Percentiles rank a stretch among this genome's conserved stretches.
Conservation (phyloP, 2,888 invertebrate genomes). For the Crocallis elinguaria region DNA sequence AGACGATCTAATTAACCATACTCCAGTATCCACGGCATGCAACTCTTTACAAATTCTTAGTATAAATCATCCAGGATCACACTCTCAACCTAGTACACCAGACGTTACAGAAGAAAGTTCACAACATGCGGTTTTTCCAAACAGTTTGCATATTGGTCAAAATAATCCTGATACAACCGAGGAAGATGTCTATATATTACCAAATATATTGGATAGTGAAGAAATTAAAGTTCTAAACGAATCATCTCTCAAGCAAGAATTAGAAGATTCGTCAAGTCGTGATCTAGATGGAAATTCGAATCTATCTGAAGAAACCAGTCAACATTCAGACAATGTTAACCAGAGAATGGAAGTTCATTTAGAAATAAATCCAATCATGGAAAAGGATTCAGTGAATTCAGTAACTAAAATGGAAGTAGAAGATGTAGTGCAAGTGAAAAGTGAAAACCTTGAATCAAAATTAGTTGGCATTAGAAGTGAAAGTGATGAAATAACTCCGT, state of each 20-base stretch:
- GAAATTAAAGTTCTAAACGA: no score
- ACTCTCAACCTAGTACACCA: background rate
- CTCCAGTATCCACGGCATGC: background rate
- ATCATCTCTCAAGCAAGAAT: background rate
- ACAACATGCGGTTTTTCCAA: background rate
- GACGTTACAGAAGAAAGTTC: background rate
- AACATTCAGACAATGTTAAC: background rate
- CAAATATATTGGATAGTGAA: no score
- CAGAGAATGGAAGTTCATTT: constrained; percentile 53
- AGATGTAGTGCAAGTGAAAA: background rate
- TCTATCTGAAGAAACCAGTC: background rate
- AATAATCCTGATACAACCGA: no score
- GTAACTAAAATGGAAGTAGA: constrained; percentile 13
- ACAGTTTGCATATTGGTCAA: background rate
- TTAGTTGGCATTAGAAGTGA: constrained; percentile 15
- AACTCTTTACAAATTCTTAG: background rate
- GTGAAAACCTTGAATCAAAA: constrained; percentile 11
- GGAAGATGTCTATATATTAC: no score
- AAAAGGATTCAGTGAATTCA: constrained; percentile 20
- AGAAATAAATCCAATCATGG: constrained; percentile 52
- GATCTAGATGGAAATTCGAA: background rate
- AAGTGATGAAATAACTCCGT: background rate
- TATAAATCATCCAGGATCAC: background rate
- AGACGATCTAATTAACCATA: background rate
- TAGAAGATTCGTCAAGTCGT: background rate